Evolutionary conservation across 2,113 vertebrate species (phyloP), one percentile per base, ranked within the genome.

Genomic region (Hyperopisus bebe): DNA sequence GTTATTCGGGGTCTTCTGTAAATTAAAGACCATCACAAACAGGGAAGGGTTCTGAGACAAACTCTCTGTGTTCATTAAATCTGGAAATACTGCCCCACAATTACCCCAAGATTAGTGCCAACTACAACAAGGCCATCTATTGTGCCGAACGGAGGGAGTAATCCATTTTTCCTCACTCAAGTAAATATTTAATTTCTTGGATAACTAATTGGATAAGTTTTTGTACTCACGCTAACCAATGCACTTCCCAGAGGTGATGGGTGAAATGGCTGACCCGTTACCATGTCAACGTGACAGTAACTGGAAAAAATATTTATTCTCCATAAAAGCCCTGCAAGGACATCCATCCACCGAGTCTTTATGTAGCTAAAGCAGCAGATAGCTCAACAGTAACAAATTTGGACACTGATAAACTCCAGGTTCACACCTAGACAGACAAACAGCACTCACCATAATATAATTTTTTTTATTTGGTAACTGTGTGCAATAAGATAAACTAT

Each of bases 131-230:
- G 44, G 42, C 44, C 39, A 84, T 84, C 44, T 85, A 85, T 35
- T 31, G 24, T 53, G 48, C 6, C 42, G 6, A 55, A n/a, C 13
- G 3, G 50, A 53, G 50, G 50, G 27, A 51, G 21, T 35, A 53
- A 51, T n/a, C n/a, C 5, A 21, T 53, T 87, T 42, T 55, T 53
- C 48, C 47, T 48, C 85, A 53, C 24, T 87, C 13, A 31, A 35
- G 85, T 87, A 87, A 87, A 87, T 87, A 87, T 53, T 87, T 87
- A 87, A 87, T 87, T 53, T 53, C 47, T 35, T n/a, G 44, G 42
- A 84, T 84, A 84, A 47, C 74, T 70, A 70, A 70, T 39, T 80
- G 82, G 21, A n/a, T 44, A 13, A 24, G 82, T 47, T 47, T 44
- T 35, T 87, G 8, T 53, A 31, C 31, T 47, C 27, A 53, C 31